A percentile compares a stretch with the other conserved stretches of the same genome.
Conservation (phyloP, 2,888 invertebrate genomes). For the Acanthococcus lagerstroemiae region DNA sequence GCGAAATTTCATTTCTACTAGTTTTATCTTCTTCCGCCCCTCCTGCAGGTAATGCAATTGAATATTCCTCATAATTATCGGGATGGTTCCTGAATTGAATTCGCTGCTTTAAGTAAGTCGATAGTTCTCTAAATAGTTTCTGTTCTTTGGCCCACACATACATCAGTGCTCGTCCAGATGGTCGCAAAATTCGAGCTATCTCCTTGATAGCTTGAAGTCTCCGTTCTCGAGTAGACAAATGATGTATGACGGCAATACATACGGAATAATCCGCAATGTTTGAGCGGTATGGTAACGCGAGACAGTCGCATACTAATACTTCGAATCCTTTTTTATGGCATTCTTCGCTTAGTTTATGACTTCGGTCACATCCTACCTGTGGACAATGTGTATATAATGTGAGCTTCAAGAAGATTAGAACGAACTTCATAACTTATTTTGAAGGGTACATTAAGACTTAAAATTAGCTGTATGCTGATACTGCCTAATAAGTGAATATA, state of each 20-base stretch:
- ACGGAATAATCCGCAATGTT: slow-evolving; percentile 67
- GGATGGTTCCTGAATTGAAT: slow-evolving; percentile 42
- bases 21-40: neutral
- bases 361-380: slow-evolving; percentile 73
- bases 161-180: slow-evolving; percentile 67
- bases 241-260: slow-evolving; percentile 95
- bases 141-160: slow-evolving; percentile 97
- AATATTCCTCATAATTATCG: neutral
- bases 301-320: slow-evolving; percentile 65
- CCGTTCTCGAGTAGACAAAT: slow-evolving; percentile 72
- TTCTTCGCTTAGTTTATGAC: slow-evolving; percentile 56
- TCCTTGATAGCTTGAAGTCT: slow-evolving; percentile 64
- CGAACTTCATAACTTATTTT: too few species aligned
- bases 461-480: too few species aligned
- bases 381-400: too few species aligned
- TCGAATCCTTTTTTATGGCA: slow-evolving; percentile 53
- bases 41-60: slow-evolving; percentile 34
- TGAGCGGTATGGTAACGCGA: slow-evolving; percentile 59
- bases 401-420: too few species aligned
- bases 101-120: slow-evolving; percentile 59
- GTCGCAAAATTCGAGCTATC: slow-evolving; percentile 61
- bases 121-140: slow-evolving; percentile 52
- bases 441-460: too few species aligned
- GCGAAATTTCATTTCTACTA: slow-evolving; percentile 32
- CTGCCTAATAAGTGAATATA: too few species aligned